phyloP scores from a whole-genome alignment of 2,888 invertebrate species.

The Baccha elongata region DNA sequence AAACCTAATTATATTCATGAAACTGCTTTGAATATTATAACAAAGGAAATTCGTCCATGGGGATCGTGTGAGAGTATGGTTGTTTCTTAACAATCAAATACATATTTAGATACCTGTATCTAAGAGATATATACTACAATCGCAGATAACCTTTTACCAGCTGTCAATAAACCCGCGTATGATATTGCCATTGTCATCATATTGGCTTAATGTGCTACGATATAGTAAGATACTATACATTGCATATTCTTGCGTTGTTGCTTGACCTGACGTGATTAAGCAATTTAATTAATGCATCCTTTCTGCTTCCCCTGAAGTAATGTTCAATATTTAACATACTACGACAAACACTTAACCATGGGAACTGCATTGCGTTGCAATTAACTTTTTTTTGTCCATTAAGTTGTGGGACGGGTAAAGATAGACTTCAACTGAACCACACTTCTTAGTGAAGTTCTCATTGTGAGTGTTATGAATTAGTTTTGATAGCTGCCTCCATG shows the following conservation, averaged over 20 bases:
- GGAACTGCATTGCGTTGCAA: constrained; percentile 40
- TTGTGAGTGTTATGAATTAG: constrained; percentile 43
- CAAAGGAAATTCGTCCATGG: too few species aligned
- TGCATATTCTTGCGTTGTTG: neutral
- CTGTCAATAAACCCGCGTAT: constrained; percentile 33
- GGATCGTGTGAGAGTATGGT: too few species aligned
- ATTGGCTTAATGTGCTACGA: neutral
- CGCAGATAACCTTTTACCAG: constrained; percentile 49
- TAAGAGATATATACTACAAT: neutral
- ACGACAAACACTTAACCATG: neutral
- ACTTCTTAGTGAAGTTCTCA: neutral
- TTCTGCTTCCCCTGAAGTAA: constrained; percentile 8
- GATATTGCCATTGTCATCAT: constrained; percentile 13
- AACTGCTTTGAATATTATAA: too few species aligned
- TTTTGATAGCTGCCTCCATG: constrained; percentile 34
- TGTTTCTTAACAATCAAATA: neutral
- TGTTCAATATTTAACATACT: neutral
- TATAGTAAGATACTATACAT: neutral
- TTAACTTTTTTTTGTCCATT: neutral
- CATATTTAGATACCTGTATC: neutral
- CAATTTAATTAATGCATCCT: constrained; percentile 67
- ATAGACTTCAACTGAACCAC: constrained; percentile 1
- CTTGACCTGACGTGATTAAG: constrained; percentile 38
- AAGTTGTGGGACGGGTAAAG: neutral
- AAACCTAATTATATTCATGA: too few species aligned